Percentiles rank a stretch among this genome's conserved stretches.
Evolutionary conservation across 2,797 vertebrate genomes (phyloP).

Genomic region (Eutrigla gurnardus): DNA sequence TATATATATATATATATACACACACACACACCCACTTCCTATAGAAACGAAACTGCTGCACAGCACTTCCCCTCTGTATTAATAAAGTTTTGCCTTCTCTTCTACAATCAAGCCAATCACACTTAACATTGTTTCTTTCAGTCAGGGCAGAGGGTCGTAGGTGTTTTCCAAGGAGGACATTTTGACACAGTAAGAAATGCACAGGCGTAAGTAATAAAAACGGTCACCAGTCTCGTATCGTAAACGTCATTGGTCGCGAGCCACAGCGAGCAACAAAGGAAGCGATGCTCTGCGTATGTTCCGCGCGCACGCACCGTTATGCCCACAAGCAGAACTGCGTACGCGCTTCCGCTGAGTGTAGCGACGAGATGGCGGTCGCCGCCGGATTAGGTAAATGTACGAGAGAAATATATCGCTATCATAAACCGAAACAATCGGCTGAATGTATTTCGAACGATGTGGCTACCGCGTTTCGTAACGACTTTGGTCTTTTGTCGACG

Average conservation of each 20-base stretch:
- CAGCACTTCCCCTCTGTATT: not conserved
- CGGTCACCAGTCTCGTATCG: not conserved
- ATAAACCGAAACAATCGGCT: constrained; percentile 4
- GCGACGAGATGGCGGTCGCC: constrained; percentile 88
- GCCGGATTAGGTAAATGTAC: constrained; percentile 86
- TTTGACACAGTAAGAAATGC: not conserved
- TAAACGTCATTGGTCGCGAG: not conserved
- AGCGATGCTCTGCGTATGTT: not conserved
- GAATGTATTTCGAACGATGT: accelerated
- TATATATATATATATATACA: too few relatives aligned
- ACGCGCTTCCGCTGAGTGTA: constrained; percentile 78
- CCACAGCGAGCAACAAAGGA: constrained; percentile 27
- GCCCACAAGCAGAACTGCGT: constrained; percentile 57
- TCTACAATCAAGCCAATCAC: not conserved
- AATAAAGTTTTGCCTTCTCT: not conserved
- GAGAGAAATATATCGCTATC: constrained; percentile 47
- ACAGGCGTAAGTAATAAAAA: not conserved
- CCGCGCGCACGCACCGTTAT: constrained; percentile 53
- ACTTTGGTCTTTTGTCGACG: accelerated
- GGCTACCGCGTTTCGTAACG: accelerated
- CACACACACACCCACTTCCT: not conserved
- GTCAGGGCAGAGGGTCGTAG: not conserved
- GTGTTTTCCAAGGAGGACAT: not conserved
- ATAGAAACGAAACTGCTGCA: not conserved
- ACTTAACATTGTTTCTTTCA: not conserved